These are phyloP conservation scores for Drosophila peninsularis DNA, from an alignment of 2,888 invertebrate genomes.

Conservation along the genomic window DNA sequence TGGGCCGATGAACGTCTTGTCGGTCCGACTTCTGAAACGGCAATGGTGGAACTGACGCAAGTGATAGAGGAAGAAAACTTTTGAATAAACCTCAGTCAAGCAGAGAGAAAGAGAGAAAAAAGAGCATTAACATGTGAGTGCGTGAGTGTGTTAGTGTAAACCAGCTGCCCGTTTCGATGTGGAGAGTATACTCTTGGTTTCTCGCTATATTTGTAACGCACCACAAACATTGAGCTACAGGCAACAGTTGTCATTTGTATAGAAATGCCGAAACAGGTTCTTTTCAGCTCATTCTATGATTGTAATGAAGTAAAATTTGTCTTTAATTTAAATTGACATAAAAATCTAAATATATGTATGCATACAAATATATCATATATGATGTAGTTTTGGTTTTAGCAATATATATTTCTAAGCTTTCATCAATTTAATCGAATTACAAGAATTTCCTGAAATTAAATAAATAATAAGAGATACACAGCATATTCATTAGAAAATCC, in stretches of 20 bases:
- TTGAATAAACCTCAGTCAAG: constrained; percentile 1
- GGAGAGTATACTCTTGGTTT: not conserved
- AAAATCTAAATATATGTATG: not conserved
- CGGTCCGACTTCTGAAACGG: constrained; percentile 38
- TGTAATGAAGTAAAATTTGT: not conserved
- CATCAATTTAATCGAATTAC: not conserved
- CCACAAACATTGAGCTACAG: not conserved
- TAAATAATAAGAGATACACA: not conserved
- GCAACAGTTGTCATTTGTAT: not conserved
- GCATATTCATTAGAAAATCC: not conserved
- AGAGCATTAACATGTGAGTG: constrained; percentile 5
- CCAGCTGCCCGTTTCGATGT: constrained; percentile 18
- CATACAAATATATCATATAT: not conserved
- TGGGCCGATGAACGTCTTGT: constrained; percentile 20
- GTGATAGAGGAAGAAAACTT: constrained; percentile 33
- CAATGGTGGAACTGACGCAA: constrained; percentile 26
- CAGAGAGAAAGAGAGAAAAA: constrained; percentile 12
- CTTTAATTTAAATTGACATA: not conserved
- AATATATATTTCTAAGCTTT: not conserved
- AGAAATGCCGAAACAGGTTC: not conserved
- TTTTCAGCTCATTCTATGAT: not conserved
- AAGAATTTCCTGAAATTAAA: not conserved
- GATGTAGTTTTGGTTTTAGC: not conserved
- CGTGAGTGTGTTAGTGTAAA: constrained; percentile 12
- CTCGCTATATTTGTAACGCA: not conserved